Conservation (phyloP, 37 sponge, comb jelly and placozoan genomes). For the Corticium candelabrum region DNA sequence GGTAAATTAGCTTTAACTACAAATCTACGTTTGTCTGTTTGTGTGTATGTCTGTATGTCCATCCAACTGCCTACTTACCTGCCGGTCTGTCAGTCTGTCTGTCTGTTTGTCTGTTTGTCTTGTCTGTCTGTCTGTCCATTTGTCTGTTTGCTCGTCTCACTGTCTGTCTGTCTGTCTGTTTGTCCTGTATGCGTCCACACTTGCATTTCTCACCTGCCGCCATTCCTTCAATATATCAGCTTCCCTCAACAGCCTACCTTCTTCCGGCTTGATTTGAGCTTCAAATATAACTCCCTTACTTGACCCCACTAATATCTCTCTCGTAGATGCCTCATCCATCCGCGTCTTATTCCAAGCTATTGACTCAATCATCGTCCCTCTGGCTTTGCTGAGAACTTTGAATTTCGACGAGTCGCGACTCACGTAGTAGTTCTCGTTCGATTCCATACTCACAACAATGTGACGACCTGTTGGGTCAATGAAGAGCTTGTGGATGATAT, state of each 20-base stretch:
- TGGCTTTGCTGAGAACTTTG: neutral
- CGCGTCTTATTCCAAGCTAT: conserved; percentile 77
- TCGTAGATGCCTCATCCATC: conserved; percentile 54
- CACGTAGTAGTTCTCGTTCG: conserved; percentile 60
- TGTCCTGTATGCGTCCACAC: neutral
- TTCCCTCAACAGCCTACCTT: conserved; percentile 20
- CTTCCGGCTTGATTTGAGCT: conserved; percentile 44
- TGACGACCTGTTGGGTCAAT: conserved; percentile 86
- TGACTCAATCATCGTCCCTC: conserved; percentile 51
- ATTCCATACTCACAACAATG: conserved; percentile 56
- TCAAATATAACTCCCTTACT: conserved; percentile 53
- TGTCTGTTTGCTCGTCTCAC: too few relatives aligned
- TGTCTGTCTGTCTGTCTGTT: too few relatives aligned
- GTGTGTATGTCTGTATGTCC: neutral
- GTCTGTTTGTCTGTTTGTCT: too few relatives aligned
- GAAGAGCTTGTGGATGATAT: conserved; percentile 69
- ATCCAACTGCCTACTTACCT: neutral
- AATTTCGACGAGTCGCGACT: conserved; percentile 20
- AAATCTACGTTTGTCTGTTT: too few relatives aligned
- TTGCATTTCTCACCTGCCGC: neutral
- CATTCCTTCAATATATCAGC: conserved; percentile 11
- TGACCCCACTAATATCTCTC: conserved; percentile 79
- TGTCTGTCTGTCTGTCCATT: too few relatives aligned
- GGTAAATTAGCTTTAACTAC: neutral
- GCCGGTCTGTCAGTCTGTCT: too few relatives aligned